Evolutionary conservation across 1,140 invertebrate genomes (phyloP).

Genomic region (Sinonovacula constricta): DNA sequence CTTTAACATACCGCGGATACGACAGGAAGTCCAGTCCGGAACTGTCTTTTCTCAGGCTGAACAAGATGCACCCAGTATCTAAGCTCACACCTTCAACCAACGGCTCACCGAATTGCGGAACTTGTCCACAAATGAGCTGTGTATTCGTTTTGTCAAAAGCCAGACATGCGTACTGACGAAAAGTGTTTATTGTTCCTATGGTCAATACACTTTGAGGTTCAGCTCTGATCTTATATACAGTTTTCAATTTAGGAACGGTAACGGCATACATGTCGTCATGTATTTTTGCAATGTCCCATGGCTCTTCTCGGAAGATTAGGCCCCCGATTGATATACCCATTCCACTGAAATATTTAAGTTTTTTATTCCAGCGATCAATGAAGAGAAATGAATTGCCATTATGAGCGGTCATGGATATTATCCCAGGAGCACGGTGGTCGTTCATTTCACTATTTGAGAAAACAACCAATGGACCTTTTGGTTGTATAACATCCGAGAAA

Average conservation of each 20-base stretch:
- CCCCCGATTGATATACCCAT: conserved; percentile 28
- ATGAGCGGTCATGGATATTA: conserved; percentile 24
- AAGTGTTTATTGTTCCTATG: conserved; percentile 14
- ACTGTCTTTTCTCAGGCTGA: conserved; percentile 4
- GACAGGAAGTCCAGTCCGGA: conserved; percentile 6
- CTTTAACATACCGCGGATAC: conserved; percentile 43
- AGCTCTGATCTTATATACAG: conserved; percentile 33
- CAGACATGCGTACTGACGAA: conserved; percentile 30
- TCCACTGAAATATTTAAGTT: conserved; percentile 40
- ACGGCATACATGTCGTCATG: conserved; percentile 27
- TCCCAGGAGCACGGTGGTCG: conserved; percentile 32
- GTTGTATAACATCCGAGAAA: background rate
- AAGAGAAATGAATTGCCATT: conserved; percentile 23
- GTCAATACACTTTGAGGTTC: conserved; percentile 18
- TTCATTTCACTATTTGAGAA: conserved; percentile 21
- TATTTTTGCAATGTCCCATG: conserved; percentile 43
- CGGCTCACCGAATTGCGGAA: conserved; percentile 48
- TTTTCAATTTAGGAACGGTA: conserved; percentile 38
- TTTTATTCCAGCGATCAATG: conserved; percentile 46
- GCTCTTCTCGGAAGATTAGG: conserved; percentile 41
- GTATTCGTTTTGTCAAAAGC: conserved; percentile 1
- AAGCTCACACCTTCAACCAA: conserved; percentile 31
- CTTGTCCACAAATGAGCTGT: conserved; percentile 39
- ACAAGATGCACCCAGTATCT: conserved; percentile 21
- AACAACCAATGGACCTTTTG: background rate